Conservation (phyloP, 1,140 invertebrate species). For the Oreohelix idahoensis region DNA sequence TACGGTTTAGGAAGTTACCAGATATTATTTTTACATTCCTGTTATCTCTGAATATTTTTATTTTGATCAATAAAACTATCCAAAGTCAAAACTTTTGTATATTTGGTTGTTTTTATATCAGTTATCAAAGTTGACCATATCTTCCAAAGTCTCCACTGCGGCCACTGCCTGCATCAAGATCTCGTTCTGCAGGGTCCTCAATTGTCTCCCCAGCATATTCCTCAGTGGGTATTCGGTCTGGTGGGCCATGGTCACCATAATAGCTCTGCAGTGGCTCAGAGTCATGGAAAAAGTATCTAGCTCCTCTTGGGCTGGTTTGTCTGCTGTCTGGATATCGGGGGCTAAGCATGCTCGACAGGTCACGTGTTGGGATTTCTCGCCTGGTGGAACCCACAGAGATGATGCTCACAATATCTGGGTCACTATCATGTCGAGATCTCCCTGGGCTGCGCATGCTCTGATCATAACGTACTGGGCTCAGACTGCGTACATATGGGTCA, state of each 20-base stretch:
- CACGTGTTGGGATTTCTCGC: slow-evolving; percentile 53
- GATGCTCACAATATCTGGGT: slow-evolving; percentile 60
- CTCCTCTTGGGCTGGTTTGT: slow-evolving; percentile 57
- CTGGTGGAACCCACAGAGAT: slow-evolving; percentile 51
- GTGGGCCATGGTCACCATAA: slow-evolving; percentile 36
- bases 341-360: slow-evolving; percentile 54
- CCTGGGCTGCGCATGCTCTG: slow-evolving; percentile 59
- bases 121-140: slow-evolving; percentile 2
- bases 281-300: slow-evolving; percentile 63
- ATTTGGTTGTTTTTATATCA: neutral
- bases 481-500: slow-evolving; percentile 49
- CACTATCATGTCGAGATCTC: slow-evolving; percentile 61
- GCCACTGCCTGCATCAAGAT: slow-evolving; percentile 44
- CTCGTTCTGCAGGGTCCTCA: slow-evolving; percentile 40
- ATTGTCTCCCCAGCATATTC: slow-evolving; percentile 38
- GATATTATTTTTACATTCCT: too few relatives aligned
- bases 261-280: slow-evolving; percentile 54
- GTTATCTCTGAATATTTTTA: too few relatives aligned
- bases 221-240: slow-evolving; percentile 33
- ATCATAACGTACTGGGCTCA: slow-evolving; percentile 58
- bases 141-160: slow-evolving; percentile 43
- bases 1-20: too few relatives aligned
- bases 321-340: slow-evolving; percentile 62
- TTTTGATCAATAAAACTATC: too few relatives aligned
- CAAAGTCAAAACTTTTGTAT: too few relatives aligned